Conservation (phyloP, 2,888 invertebrate genomes). For the Bugulina stolonifera region DNA sequence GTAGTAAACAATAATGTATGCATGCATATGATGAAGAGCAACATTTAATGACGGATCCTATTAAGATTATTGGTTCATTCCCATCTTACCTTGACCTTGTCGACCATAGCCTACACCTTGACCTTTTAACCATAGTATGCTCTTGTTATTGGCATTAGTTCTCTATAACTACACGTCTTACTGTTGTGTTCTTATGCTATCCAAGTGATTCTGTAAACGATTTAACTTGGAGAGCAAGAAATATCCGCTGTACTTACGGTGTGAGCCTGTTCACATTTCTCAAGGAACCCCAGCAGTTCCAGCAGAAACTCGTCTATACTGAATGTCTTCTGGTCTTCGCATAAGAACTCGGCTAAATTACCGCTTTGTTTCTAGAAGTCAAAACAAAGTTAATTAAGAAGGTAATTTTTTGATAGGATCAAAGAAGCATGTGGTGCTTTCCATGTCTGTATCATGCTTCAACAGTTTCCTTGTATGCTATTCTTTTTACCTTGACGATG, state of each 20-base stretch:
- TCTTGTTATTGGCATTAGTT: no score
- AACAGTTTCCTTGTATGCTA: neutral
- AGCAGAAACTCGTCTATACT: slow-evolving; percentile 90
- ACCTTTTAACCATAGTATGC: no score
- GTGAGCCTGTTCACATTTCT: slow-evolving; percentile 53
- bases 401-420: neutral
- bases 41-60: no score
- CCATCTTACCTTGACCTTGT: no score
- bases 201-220: no score
- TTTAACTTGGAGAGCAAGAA: no score
- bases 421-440: neutral
- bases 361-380: slow-evolving; percentile 34
- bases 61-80: no score
- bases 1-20: no score
- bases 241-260: slow-evolving; percentile 45
- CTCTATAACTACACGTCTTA: no score
- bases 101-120: no score
- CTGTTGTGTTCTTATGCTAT: no score
- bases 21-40: no score
- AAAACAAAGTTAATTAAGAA: neutral
- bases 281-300: slow-evolving; percentile 80
- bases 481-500: neutral
- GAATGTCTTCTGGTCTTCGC: slow-evolving; percentile 81
- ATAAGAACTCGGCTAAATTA: slow-evolving; percentile 84
- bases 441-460: neutral